phyloP scores from a whole-genome alignment of 2,797 vertebrate species.

The Coregonus suidteri region DNA sequence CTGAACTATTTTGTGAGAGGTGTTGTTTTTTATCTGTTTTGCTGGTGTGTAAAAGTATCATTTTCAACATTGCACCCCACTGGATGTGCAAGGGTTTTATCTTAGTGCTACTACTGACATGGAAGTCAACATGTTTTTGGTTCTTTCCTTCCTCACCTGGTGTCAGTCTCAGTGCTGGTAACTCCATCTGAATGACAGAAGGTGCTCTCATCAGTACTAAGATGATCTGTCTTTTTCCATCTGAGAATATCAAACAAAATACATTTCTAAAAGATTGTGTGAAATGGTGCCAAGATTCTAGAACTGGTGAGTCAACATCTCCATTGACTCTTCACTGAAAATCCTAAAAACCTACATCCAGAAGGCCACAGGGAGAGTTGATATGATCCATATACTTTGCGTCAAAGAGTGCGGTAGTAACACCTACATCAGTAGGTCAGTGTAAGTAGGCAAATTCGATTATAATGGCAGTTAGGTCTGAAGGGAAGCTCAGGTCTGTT shows the following conservation, averaged over 20 bases:
- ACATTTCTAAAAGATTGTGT: conserved; percentile 14
- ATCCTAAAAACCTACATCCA: no score
- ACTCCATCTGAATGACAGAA: conserved; percentile 15
- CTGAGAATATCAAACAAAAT: conserved; percentile 13
- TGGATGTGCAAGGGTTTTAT: neutral
- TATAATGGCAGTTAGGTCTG: no score
- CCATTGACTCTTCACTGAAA: no score
- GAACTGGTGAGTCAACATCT: no score
- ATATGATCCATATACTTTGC: no score
- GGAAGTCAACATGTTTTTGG: neutral
- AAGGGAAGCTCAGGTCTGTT: no score
- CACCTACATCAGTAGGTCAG: no score
- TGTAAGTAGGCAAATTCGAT: no score
- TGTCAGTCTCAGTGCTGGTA: neutral
- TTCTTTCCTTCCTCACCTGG: neutral
- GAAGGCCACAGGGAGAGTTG: no score
- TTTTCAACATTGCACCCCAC: no score
- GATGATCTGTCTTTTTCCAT: conserved; percentile 15
- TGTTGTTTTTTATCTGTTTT: neutral
- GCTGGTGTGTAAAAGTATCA: neutral
- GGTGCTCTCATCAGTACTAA: conserved; percentile 17
- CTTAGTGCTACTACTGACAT: neutral
- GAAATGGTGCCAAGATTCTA: no score
- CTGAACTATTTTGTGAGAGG: neutral
- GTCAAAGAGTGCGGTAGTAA: no score